Evolutionary conservation across 1,140 invertebrate species (phyloP), one percentile per base, ranked within the genome.

Genomic region (Fopius arisanus): DNA sequence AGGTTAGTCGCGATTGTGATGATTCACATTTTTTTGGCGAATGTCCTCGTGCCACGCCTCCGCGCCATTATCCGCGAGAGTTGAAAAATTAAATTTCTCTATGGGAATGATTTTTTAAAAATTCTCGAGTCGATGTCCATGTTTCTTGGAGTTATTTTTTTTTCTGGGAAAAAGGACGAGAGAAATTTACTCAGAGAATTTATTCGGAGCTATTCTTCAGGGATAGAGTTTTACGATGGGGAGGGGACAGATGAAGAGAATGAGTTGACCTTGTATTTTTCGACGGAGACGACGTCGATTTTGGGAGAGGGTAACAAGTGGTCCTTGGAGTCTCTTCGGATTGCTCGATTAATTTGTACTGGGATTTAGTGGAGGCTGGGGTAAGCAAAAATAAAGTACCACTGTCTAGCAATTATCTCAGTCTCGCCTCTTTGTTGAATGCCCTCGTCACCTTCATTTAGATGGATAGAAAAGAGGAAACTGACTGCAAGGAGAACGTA

Each of bases 131-230:
- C n/a, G n/a, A n/a, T n/a, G n/a, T n/a, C n/a, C n/a, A n/a, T n/a
- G n/a, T n/a, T n/a, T n/a, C n/a, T n/a, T n/a, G n/a, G n/a, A n/a
- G n/a, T n/a, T n/a, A n/a, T n/a, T n/a, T n/a, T n/a, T 26, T 28
- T 6, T 63, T 19, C n/a, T 6, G 19, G 26, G 7, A 21, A 51
- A n/a, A 23, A 26, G 1, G 14, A 51, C 43, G 37, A 67, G 33
- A 37, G 33, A n/a, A n/a, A n/a, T n/a, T n/a, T n/a, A n/a, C n/a
- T n/a, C n/a, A 23, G 19, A 14, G 43, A 69, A 69, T 69, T 69
- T 69, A 69, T 69, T 69, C 41, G 51, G 28, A 51, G 67, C 41
- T 41, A 41, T 69, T 69, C 40, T 29, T 69, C 29, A 41, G 67
- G 26, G 67, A 69, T 69, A 69, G 51, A 69, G 19, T 41, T 69